Percentiles rank a stretch among this genome's conserved stretches.
These are phyloP conservation scores for Meliscaeva auricollis DNA, from an alignment of 2,888 invertebrate genomes.

Conservation along the genomic window DNA sequence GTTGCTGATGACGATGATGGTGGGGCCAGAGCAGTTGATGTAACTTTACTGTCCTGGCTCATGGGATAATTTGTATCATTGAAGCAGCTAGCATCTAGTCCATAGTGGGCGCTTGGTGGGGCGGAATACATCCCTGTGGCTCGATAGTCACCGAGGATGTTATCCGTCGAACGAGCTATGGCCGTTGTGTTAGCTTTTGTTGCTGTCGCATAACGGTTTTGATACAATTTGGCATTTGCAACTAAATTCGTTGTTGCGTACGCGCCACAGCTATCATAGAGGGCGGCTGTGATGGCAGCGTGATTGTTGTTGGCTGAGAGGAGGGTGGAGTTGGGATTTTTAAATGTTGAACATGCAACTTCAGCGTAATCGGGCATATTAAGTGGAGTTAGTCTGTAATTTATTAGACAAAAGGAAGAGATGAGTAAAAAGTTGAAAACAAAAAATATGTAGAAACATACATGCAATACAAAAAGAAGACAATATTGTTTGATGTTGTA, in stretches of 20 bases:
- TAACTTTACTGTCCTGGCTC: constrained; percentile 77
- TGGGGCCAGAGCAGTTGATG: constrained; percentile 47
- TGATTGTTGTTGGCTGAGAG: constrained; percentile 74
- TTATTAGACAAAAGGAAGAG: constrained; percentile 63
- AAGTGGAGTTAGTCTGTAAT: constrained; percentile 83
- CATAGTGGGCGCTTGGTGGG: constrained; percentile 83
- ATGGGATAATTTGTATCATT: constrained; percentile 77
- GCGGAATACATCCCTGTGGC: constrained; percentile 83
- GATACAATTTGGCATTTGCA: constrained; percentile 83
- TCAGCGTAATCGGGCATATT: constrained; percentile 85
- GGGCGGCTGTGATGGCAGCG: constrained; percentile 76
- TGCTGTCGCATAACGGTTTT: constrained; percentile 82
- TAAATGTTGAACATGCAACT: constrained; percentile 84
- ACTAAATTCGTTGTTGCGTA: constrained; percentile 84
- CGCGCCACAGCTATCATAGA: constrained; percentile 84
- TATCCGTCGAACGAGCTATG: constrained; percentile 67
- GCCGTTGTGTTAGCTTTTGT: constrained; percentile 63
- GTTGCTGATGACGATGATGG: constrained; percentile 31
- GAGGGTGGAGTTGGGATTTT: constrained; percentile 80
- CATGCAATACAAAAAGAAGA: not conserved
- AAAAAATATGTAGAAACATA: constrained; percentile 3
- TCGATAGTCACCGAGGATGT: constrained; percentile 80
- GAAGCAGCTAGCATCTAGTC: constrained; percentile 77
- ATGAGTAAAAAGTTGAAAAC: constrained; percentile 55
- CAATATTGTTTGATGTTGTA: not conserved